Conservation (phyloP, 2,113 vertebrate genomes). For the Cyanoderma ruficeps region DNA sequence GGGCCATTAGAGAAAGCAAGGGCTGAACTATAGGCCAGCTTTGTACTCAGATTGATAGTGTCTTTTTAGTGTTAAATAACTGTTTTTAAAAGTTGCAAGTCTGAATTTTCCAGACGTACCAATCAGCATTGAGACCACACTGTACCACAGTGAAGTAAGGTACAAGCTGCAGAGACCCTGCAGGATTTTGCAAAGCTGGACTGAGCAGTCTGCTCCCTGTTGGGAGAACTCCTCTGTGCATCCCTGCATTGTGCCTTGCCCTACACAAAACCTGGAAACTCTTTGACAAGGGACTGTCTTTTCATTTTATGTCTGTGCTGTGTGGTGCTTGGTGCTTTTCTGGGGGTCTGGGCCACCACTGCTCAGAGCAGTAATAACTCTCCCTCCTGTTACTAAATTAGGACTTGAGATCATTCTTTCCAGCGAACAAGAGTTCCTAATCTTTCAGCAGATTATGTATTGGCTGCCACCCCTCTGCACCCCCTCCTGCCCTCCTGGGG, state of each 20-base stretch:
- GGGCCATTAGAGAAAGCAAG: background rate
- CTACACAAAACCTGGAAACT: background rate
- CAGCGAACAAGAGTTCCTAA: constrained; percentile 9
- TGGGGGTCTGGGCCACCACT: background rate
- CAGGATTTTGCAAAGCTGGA: background rate
- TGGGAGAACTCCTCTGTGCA: background rate
- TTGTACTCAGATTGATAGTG: background rate
- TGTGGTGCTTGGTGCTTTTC: background rate
- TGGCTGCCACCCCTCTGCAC: background rate
- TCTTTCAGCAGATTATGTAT: background rate
- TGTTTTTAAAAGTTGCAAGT: background rate
- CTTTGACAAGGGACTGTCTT: background rate
- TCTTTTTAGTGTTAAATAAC: background rate
- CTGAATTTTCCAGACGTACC: background rate
- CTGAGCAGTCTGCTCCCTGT: background rate
- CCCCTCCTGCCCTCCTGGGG: background rate
- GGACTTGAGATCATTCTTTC: constrained; percentile 14
- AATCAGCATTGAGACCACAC: background rate
- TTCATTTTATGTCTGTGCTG: background rate
- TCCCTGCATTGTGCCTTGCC: background rate
- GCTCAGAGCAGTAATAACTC: background rate
- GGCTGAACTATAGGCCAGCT: background rate
- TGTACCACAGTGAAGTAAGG: background rate
- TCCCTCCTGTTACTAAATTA: constrained; percentile 17
- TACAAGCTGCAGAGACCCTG: background rate